Base-by-base conservation (phyloP, 1,140 invertebrate genomes). In the Leptoteleia sp. region DNA sequence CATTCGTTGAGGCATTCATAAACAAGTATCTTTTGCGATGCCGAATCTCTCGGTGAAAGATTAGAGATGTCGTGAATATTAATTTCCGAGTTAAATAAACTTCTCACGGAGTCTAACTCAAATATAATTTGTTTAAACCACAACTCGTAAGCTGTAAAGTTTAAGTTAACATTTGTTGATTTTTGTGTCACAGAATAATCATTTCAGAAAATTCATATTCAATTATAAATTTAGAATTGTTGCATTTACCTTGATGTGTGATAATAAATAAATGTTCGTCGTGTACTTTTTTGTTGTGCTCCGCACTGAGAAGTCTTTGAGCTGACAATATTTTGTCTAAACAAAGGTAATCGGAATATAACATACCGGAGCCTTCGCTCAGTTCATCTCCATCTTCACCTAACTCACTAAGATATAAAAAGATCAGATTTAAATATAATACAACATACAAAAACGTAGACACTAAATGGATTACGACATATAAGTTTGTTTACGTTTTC, bases 71-170 rank as follows among this genome's bases (percentile, higher is more conserved):
- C 75, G 40, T 80, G 48, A 47, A 42, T 35, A 57, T 71, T 81
- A 12, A 78, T 78, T 17, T 85, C 84, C 0, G 92, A 92, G 68
- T 93, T 94, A 79, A 99, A 96, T 38, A 98, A 90, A 1, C 91
- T 88, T 47, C 97, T 89, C 4, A 99, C 94, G 0, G 97, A 98
- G 84, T 99, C 98, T 57, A 99, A 90, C 84, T 99, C 98, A 85
- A 94, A 99, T 52, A 99, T 95, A 31, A 99, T 98, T 91, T 99
- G 98, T 88, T 99, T 99, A 91, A 99, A 99, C 98, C 98, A 99
- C 9, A 99, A 90, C 88, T 99, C 98, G 88, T 99, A 99, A 0
- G 97, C 98, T 99, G 90, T 16, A 48, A 37, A n/a, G n/a, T n/a
- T 61, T 0, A 16, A 8, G 27, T 33, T 3, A n/a, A 47, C 12